phyloP scores from a whole-genome alignment of 1,140 invertebrate species.

The Nomia melanderi region DNA sequence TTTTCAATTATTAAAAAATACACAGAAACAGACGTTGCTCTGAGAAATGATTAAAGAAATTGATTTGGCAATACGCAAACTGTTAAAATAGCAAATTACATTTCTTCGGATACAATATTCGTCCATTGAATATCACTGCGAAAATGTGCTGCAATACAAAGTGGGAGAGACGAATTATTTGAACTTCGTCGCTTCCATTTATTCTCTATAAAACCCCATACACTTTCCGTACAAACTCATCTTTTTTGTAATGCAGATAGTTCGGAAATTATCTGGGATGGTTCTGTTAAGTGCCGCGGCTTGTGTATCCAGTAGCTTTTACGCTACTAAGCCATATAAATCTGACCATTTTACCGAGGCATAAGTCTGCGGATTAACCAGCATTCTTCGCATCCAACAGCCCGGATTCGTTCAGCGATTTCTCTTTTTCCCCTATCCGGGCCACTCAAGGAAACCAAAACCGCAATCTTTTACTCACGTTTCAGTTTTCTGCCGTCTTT shows the following conservation, averaged over 20 bases:
- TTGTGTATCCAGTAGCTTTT: conserved; percentile 26
- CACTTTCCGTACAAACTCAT: neutral
- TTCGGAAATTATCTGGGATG: neutral
- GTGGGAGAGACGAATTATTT: too few species aligned
- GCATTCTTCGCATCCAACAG: conserved; percentile 61
- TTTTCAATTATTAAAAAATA: too few species aligned
- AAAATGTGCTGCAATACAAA: too few species aligned
- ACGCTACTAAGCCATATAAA: conserved; percentile 78
- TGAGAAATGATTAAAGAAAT: too few species aligned
- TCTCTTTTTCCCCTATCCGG: conserved; percentile 36
- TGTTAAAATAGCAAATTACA: too few species aligned
- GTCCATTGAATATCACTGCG: too few species aligned
- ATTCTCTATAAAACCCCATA: too few species aligned
- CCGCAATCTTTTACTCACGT: conserved; percentile 43
- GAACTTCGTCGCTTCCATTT: too few species aligned
- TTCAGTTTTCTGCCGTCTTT: neutral
- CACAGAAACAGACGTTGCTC: too few species aligned
- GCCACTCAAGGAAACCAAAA: conserved; percentile 24
- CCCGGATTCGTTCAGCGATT: conserved; percentile 42
- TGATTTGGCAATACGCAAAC: too few species aligned
- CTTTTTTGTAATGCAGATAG: neutral
- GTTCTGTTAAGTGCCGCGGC: neutral
- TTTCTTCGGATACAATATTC: too few species aligned
- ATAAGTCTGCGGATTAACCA: conserved; percentile 80
- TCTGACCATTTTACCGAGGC: conserved; percentile 77